Evolutionary conservation across 2,113 vertebrate genomes (phyloP).

Genomic region (Bufo bufo): DNA sequence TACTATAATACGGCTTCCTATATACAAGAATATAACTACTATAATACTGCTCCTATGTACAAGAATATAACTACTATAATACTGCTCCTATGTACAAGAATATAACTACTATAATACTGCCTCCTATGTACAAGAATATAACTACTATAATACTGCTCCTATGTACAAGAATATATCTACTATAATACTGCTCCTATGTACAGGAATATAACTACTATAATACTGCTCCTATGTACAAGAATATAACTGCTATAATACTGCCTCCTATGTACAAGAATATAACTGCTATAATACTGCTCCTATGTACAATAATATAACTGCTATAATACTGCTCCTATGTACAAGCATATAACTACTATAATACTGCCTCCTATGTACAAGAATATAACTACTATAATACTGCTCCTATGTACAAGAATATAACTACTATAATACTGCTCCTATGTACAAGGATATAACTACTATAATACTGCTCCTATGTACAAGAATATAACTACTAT

Average conservation of each 20-base stretch:
- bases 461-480: background rate
- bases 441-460: background rate
- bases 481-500: background rate
- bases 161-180: background rate
- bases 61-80: too few relatives aligned
- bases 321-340: conserved; percentile 5
- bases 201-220: background rate
- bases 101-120: background rate
- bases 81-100: background rate
- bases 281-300: background rate
- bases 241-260: conserved; percentile 13
- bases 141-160: background rate
- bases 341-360: background rate
- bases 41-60: background rate
- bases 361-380: background rate
- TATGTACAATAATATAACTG: background rate
- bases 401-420: background rate
- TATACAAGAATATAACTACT: background rate
- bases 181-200: conserved; percentile 1
- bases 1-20: background rate
- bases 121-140: background rate
- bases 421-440: background rate
- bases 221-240: background rate
- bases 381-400: conserved; percentile 2
- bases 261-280: background rate